A percentile compares a stretch with the other conserved stretches of the same genome.
These are phyloP conservation scores for Staurois parvus DNA, from an alignment of 2,797 vertebrate species.

Conservation along the genomic window DNA sequence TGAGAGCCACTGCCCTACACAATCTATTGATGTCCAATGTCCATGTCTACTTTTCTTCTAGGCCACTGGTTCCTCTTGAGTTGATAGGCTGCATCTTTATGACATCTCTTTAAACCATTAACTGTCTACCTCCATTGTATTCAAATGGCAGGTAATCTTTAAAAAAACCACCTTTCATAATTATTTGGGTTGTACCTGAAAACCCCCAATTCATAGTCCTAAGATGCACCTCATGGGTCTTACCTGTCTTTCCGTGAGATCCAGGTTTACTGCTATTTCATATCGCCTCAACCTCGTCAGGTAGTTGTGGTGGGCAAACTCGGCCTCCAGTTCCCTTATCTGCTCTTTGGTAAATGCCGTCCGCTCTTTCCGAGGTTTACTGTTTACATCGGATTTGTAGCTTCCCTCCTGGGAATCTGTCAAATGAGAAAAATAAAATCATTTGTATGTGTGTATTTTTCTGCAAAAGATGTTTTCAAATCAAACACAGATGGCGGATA, in stretches of 20 bases:
- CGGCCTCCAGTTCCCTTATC: slow-evolving; percentile 97
- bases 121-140: too few relatives aligned
- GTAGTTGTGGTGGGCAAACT: slow-evolving; percentile 99
- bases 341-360: slow-evolving; percentile 99
- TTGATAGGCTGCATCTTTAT: too few relatives aligned
- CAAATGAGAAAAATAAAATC: slow-evolving; percentile 70
- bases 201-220: too few relatives aligned
- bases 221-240: slow-evolving; percentile 42
- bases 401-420: slow-evolving; percentile 97
- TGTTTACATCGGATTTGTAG: slow-evolving; percentile 96
- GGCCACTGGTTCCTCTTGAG: too few relatives aligned
- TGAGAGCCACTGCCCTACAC: too few relatives aligned
- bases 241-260: slow-evolving; percentile 99
- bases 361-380: slow-evolving; percentile 97
- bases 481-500: background rate
- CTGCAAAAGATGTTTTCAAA: background rate
- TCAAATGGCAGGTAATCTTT: too few relatives aligned
- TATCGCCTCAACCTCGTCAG: slow-evolving; percentile 96
- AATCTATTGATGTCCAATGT: too few relatives aligned
- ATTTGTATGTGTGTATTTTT: background rate
- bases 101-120: too few relatives aligned
- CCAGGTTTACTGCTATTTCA: slow-evolving; percentile 98
- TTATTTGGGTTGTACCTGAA: too few relatives aligned
- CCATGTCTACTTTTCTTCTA: too few relatives aligned
- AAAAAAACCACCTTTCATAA: too few relatives aligned